Evolutionary conservation across 2,113 vertebrate genomes (phyloP).

Genomic region (Craseonycteris thonglongyai): DNA sequence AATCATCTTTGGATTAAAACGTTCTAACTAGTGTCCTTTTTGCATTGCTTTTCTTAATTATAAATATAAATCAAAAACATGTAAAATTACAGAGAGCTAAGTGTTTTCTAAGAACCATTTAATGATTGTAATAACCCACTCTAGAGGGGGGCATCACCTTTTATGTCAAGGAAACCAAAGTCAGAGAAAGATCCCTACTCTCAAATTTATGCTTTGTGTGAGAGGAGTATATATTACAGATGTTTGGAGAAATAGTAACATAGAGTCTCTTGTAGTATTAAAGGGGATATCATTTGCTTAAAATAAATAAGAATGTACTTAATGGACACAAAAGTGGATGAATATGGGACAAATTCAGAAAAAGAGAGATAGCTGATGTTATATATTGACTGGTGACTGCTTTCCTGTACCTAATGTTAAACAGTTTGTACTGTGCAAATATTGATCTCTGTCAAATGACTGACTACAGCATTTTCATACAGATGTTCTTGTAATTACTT

Average conservation of each 20-base stretch:
- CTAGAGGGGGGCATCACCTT: neutral
- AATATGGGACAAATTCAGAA: neutral
- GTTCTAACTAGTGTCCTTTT: constrained; percentile 34
- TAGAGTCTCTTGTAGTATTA: neutral
- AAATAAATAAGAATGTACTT: constrained; percentile 15
- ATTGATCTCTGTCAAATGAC: neutral
- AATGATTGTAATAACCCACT: constrained; percentile 7
- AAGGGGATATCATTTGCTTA: neutral
- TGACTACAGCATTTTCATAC: neutral
- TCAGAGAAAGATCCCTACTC: neutral
- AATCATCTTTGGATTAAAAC: constrained; percentile 51
- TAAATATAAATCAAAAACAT: constrained; percentile 46
- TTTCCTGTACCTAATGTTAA: constrained; percentile 6
- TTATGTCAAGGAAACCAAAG: constrained; percentile 5
- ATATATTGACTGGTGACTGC: neutral
- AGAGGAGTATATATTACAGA: neutral
- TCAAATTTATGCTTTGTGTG: neutral
- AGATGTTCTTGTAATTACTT: neutral
- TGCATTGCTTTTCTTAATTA: constrained; percentile 57
- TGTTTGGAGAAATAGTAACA: neutral
- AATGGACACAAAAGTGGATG: neutral
- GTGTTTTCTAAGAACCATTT: constrained; percentile 25
- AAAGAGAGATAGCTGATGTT: neutral
- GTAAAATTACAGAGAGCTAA: constrained; percentile 12
- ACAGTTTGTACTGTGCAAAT: neutral